These are phyloP conservation scores for Patella pellucida DNA, from an alignment of 2,888 invertebrate genomes.

Conservation along the genomic window DNA sequence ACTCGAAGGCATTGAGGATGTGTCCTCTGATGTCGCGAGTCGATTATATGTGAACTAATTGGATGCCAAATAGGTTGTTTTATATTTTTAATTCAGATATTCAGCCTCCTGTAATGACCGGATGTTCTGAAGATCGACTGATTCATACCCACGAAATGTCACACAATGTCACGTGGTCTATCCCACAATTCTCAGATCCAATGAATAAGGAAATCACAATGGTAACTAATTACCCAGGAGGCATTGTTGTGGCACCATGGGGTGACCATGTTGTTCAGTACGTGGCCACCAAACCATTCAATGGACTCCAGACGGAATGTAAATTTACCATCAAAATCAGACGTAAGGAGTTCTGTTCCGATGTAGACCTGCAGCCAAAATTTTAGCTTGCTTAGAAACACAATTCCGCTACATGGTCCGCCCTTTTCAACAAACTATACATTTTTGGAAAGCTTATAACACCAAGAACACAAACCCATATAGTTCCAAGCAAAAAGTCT, in stretches of 20 bases:
- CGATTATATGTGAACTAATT: too few species aligned
- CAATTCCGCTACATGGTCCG: too few species aligned
- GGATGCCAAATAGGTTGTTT: too few species aligned
- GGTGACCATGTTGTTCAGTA: constrained; percentile 44
- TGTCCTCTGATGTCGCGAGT: too few species aligned
- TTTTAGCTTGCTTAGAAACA: too few species aligned
- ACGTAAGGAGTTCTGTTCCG: constrained; percentile 38
- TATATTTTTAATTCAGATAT: constrained; percentile 33
- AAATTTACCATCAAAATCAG: constrained; percentile 32
- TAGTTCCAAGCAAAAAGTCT: too few species aligned
- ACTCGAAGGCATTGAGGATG: too few species aligned
- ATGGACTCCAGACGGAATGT: constrained; percentile 37
- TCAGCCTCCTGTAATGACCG: constrained; percentile 36
- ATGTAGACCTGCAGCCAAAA: too few species aligned
- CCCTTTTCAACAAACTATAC: too few species aligned
- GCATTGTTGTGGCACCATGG: constrained; percentile 41
- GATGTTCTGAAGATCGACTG: constrained; percentile 30
- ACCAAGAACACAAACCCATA: too few species aligned
- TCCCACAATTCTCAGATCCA: constrained; percentile 41
- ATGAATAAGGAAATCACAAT: constrained; percentile 29
- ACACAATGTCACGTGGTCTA: constrained; percentile 31
- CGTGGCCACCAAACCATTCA: constrained; percentile 36
- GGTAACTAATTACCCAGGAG: constrained; percentile 36
- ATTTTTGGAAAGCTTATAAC: too few species aligned
- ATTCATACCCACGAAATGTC: constrained; percentile 27